Evolutionary conservation across 1,140 invertebrate genomes (phyloP).

Genomic region (Ephestia elutella): DNA sequence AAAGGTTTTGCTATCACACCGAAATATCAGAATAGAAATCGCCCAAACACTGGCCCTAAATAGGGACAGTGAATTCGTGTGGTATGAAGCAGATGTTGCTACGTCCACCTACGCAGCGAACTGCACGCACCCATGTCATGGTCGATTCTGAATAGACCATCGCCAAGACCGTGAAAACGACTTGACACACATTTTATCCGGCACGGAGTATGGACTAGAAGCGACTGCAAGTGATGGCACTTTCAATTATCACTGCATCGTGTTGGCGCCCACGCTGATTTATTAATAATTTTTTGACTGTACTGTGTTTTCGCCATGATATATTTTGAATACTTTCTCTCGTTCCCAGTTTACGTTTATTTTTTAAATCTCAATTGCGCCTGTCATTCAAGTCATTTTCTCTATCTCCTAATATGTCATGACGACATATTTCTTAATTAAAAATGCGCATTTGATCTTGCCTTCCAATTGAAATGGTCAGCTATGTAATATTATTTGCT

Average conservation of each 20-base stretch:
- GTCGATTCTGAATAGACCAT: slow-evolving; percentile 45
- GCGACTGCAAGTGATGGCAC: slow-evolving; percentile 56
- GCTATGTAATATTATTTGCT: slow-evolving; percentile 28
- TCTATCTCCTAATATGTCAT: slow-evolving; percentile 50
- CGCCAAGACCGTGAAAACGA: slow-evolving; percentile 59
- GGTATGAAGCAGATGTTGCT: slow-evolving; percentile 25
- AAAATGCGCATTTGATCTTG: slow-evolving; percentile 43
- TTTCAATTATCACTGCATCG: slow-evolving; percentile 66
- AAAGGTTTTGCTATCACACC: no score
- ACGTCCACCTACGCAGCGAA: slow-evolving; percentile 26
- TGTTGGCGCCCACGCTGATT: slow-evolving; percentile 35
- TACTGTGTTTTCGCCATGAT: slow-evolving; percentile 46
- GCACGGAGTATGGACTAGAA: slow-evolving; percentile 29
- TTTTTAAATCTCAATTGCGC: slow-evolving; percentile 49
- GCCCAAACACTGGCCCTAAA: neutral
- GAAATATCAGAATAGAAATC: neutral
- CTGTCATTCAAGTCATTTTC: slow-evolving; percentile 59
- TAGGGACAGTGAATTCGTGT: slow-evolving; percentile 11
- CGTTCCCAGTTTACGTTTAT: slow-evolving; percentile 42
- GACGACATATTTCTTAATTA: slow-evolving; percentile 41
- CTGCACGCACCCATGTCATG: slow-evolving; percentile 41
- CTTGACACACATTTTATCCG: slow-evolving; percentile 62
- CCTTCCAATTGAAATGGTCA: slow-evolving; percentile 36
- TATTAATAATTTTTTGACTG: slow-evolving; percentile 49
- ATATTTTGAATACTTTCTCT: slow-evolving; percentile 59